These are phyloP conservation scores for Allobates femoralis DNA, from an alignment of 2,797 vertebrate species.

Conservation along the genomic window DNA sequence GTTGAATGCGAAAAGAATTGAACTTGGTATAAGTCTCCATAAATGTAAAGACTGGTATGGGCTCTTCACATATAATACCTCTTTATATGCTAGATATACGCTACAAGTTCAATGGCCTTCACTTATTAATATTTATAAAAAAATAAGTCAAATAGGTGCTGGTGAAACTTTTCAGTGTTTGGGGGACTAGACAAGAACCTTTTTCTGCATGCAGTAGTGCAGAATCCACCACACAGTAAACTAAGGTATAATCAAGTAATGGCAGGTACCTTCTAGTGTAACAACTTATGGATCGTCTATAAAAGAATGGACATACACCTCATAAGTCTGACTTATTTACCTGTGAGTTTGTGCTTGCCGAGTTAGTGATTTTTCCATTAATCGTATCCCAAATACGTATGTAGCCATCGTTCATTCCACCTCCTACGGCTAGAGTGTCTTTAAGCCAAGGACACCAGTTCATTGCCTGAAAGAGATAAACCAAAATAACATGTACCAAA, in stretches of 20 bases:
- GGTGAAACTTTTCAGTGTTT: no score
- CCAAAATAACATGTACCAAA: neutral
- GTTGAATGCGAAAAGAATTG: neutral
- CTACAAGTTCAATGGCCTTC: no score
- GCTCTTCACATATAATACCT: no score
- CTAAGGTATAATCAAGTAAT: neutral
- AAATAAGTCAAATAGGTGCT: no score
- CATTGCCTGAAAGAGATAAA: slow-evolving; percentile 72
- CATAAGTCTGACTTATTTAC: slow-evolving; percentile 66
- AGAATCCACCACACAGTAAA: neutral
- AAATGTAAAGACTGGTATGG: no score
- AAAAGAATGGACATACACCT: neutral
- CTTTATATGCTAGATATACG: no score
- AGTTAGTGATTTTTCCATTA: slow-evolving; percentile 72
- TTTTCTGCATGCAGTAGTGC: neutral
- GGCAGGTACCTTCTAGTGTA: neutral
- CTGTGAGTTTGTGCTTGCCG: slow-evolving; percentile 78
- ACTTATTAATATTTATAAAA: no score
- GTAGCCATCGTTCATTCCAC: slow-evolving; percentile 79
- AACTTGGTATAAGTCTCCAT: no score
- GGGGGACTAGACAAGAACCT: no score
- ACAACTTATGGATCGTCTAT: neutral
- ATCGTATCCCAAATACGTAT: slow-evolving; percentile 79
- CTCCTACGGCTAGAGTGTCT: slow-evolving; percentile 76
- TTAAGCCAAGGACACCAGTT: slow-evolving; percentile 84